These are phyloP conservation scores for Mesodorylaimus sp. DNA, from an alignment of 2,888 invertebrate species.

Conservation along the genomic window DNA sequence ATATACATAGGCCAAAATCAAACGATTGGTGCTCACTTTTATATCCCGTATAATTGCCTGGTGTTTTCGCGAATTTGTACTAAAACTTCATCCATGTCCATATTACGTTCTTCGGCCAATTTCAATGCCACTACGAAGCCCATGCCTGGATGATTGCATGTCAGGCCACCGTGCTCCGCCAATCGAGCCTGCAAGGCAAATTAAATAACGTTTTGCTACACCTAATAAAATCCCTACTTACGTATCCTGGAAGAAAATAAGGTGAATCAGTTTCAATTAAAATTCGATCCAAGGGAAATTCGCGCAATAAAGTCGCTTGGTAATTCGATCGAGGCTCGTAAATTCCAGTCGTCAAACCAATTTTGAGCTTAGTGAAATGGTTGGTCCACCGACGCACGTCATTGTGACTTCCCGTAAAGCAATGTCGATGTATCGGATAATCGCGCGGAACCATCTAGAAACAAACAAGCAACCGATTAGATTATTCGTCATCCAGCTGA, in stretches of 20 bases:
- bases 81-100: slow-evolving; percentile 25
- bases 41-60: slow-evolving; percentile 25
- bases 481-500: too few relatives aligned
- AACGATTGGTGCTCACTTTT: too few relatives aligned
- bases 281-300: slow-evolving; percentile 18
- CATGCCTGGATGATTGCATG: slow-evolving; percentile 31
- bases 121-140: slow-evolving; percentile 32
- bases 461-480: too few relatives aligned
- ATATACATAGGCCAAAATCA: too few relatives aligned
- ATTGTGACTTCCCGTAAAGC: slow-evolving; percentile 32
- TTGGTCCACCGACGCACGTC: slow-evolving; percentile 32
- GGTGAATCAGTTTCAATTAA: slow-evolving; percentile 39
- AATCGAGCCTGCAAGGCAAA: background rate
- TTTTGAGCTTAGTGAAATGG: slow-evolving; percentile 32
- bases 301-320: background rate
- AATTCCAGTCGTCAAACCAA: slow-evolving; percentile 35
- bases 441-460: slow-evolving; percentile 26
- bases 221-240: slow-evolving; percentile 1
- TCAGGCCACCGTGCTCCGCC: slow-evolving; percentile 14
- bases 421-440: slow-evolving; percentile 36
- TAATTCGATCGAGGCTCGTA: slow-evolving; percentile 29
- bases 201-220: background rate
- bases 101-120: slow-evolving; percentile 24
- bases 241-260: slow-evolving; percentile 33
- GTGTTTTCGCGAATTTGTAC: slow-evolving; percentile 27